Percentiles rank a stretch among this genome's conserved stretches.
phyloP scores from a whole-genome alignment of 2,797 vertebrate species.

The Anableps anableps region DNA sequence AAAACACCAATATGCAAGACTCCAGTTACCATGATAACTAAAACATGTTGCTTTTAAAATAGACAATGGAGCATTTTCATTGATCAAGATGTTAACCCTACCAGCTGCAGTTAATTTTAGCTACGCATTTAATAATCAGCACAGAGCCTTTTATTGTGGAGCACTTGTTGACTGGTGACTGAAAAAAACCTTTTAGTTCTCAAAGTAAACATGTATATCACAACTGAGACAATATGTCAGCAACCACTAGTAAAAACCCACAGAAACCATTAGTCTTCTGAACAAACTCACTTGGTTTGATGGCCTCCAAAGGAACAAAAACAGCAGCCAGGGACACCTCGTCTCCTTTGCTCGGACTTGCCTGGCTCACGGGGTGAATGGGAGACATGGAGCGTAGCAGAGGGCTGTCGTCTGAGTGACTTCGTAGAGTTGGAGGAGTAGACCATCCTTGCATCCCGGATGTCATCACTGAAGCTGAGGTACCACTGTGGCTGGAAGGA shows the following conservation, averaged over 20 bases:
- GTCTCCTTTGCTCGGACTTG: constrained; percentile 79
- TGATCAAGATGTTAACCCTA: not conserved
- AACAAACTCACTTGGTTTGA: constrained; percentile 90
- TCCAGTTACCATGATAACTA: not conserved
- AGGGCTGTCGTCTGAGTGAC: constrained; percentile 77
- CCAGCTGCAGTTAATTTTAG: not conserved
- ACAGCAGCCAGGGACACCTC: constrained; percentile 88
- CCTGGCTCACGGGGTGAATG: constrained; percentile 70
- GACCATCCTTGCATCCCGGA: constrained; percentile 56
- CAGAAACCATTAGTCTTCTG: not conserved
- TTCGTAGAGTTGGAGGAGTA: constrained; percentile 20
- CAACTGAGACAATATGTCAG: not conserved
- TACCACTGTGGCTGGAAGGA: constrained; percentile 51
- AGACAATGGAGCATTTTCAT: not conserved
- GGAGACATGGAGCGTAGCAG: constrained; percentile 82
- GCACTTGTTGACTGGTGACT: not conserved
- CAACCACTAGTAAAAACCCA: not conserved
- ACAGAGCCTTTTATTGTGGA: not conserved
- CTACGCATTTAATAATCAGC: not conserved
- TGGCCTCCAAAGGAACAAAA: constrained; percentile 89
- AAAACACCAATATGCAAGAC: not conserved
- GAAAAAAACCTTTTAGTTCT: not conserved
- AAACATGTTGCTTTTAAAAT: not conserved
- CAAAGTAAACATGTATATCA: not conserved
- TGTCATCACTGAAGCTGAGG: constrained; percentile 53